Percentiles rank a stretch among this genome's conserved stretches.
Evolutionary conservation across 2,888 invertebrate species (phyloP).

Genomic region (Miltochrista miniata): DNA sequence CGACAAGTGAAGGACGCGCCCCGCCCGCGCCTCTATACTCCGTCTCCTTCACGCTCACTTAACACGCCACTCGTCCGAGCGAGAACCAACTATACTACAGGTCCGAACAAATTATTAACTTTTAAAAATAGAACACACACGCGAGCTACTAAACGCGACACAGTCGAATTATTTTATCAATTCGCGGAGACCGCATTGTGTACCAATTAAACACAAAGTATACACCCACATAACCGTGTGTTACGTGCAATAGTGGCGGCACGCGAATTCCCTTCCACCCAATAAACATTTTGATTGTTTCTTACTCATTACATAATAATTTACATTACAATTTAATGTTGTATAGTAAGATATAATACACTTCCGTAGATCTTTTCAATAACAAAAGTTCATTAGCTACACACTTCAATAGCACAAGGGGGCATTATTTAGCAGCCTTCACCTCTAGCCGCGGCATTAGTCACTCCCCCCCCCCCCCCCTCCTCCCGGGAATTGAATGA

Average conservation of each 20-base stretch:
- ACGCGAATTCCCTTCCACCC: constrained; percentile 1
- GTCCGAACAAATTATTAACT: constrained; percentile 61
- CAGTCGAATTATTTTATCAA: constrained; percentile 43
- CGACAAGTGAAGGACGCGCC: constrained; percentile 77
- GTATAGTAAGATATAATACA: neutral
- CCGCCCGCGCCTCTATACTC: constrained; percentile 39
- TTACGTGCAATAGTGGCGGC: neutral
- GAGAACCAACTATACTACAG: constrained; percentile 47
- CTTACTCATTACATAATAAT: neutral
- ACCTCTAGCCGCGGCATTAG: too few relatives aligned
- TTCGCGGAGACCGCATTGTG: constrained; percentile 42
- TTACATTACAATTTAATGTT: neutral
- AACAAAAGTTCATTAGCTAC: too few relatives aligned
- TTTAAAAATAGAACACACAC: constrained; percentile 72
- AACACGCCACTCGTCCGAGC: constrained; percentile 23
- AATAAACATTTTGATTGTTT: neutral
- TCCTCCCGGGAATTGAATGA: too few relatives aligned
- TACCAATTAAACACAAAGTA: constrained; percentile 7
- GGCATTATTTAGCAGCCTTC: too few relatives aligned
- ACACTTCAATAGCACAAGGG: too few relatives aligned
- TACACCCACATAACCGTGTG: neutral
- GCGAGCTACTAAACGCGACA: constrained; percentile 63
- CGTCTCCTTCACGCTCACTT: constrained; percentile 42
- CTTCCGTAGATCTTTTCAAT: too few relatives aligned
- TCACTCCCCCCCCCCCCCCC: too few relatives aligned